Conservation (phyloP, 2,888 invertebrate species). For the Mesorhabditis sp. region DNA sequence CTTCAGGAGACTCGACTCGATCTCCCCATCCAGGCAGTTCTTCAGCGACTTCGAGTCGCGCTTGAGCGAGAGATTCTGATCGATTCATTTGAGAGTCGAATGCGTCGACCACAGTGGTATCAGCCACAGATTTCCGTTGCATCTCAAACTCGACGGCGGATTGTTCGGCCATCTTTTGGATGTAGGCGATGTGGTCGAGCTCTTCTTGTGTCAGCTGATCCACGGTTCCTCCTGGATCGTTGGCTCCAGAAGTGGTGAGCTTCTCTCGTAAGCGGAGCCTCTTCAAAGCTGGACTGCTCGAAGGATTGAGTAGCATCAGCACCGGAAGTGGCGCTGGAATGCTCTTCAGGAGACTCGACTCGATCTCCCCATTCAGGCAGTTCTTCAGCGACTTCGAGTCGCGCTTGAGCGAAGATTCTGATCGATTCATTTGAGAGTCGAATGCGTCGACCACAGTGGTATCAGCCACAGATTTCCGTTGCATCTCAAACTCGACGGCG, state of each 20-base stretch:
- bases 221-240: conserved; percentile 11
- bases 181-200: conserved; percentile 23
- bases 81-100: conserved; percentile 8
- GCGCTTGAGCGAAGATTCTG: neutral
- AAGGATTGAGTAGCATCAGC: neutral
- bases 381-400: conserved; percentile 10
- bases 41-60: neutral
- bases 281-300: neutral
- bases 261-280: conserved; percentile 10
- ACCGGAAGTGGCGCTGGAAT: neutral
- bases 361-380: neutral
- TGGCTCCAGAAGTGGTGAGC: conserved; percentile 12
- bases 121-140: neutral
- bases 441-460: neutral
- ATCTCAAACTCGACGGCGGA: conserved; percentile 15
- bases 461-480: neutral
- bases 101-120: neutral
- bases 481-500: conserved; percentile 11
- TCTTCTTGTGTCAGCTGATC: conserved; percentile 21
- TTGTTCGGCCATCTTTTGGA: conserved; percentile 19
- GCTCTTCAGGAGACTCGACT: neutral
- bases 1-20: neutral
- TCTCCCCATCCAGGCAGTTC: neutral
- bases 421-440: neutral
- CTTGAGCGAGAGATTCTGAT: conserved; percentile 14